Base-by-base conservation (phyloP, 2,113 vertebrate species). In the Amphilophus citrinellus region DNA sequence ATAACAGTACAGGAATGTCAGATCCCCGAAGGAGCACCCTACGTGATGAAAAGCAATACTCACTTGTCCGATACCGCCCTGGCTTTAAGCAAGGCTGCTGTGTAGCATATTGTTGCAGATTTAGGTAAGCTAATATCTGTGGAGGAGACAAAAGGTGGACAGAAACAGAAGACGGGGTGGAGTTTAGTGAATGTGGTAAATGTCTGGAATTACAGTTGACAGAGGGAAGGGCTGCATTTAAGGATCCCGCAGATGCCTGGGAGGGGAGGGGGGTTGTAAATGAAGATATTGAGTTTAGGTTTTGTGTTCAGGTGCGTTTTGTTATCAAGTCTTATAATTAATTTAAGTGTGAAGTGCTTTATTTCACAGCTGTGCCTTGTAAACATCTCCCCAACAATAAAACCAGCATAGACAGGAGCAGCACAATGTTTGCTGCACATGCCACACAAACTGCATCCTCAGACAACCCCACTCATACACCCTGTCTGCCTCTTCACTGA, bases 31-130 rank as follows among this genome's bases (percentile, higher is more conserved):
- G 11, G 60, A 61, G 50, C 30, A 30, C 39, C 68, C 77, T 61
- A 61, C 37, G 5, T 0, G 37, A 76, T 6, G 83, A 24, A 81
- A 86, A 22, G 73, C 2, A 50, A 80, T 90, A 98, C 98, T 98
- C 97, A 99, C 98, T 99, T 99, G 97, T 99, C 98, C n/a, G 98
- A 99, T 62, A 99, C 98, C 85, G 98, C 98, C 96, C 98, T 97
- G 89, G 98, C 98, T 97, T 99, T 99, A 90, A 99, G 98, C 93
- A 99, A 95, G 14, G 98, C 98, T 81, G 98, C 98, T 95, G 98
- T 99, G 96, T 99, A 99, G 94, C 98, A 99, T 97, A 99, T 99
- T 79, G 98, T 99, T 91, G 98, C 98, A 78, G 98, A 99, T 97
- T 99, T 99, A 88, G 98, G 98, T 97, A 99, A 97, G 92, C 98